These are phyloP conservation scores for Paguma larvata DNA, from an alignment of 2,797 vertebrate species.

Conservation along the genomic window DNA sequence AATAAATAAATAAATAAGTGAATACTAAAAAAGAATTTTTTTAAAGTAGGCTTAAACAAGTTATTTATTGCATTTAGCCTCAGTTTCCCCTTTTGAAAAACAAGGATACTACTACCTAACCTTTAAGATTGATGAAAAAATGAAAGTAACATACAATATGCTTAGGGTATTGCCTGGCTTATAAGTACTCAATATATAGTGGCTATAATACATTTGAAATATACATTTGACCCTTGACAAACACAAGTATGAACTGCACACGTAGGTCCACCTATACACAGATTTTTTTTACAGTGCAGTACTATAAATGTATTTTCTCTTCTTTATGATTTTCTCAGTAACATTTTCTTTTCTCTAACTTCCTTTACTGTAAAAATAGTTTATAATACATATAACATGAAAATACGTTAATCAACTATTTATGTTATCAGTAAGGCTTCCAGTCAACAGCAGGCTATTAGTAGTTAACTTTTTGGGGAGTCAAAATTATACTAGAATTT, in stretches of 20 bases:
- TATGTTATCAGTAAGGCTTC: not conserved
- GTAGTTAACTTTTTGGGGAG: not conserved
- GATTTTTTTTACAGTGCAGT: too few species aligned
- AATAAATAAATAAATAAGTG: too few species aligned
- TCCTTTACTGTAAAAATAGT: not conserved
- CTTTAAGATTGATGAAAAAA: not conserved
- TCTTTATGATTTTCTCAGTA: not conserved
- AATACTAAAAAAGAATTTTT: too few species aligned
- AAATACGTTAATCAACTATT: not conserved
- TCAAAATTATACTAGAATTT: not conserved
- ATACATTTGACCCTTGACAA: too few species aligned
- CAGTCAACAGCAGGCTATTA: not conserved
- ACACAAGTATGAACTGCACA: too few species aligned
- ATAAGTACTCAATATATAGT: not conserved
- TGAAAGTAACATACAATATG: conserved; percentile 29
- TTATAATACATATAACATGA: not conserved
- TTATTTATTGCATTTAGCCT: not conserved
- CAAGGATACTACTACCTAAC: not conserved
- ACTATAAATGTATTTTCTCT: not conserved
- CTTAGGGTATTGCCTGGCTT: conserved; percentile 8
- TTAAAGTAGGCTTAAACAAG: not conserved
- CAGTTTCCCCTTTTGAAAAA: conserved; percentile 26
- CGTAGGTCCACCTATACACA: too few species aligned
- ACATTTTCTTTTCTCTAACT: not conserved
- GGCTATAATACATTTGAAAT: not conserved